Evolutionary conservation across 1,140 invertebrate genomes (phyloP).

Genomic region (Aricia agestis): DNA sequence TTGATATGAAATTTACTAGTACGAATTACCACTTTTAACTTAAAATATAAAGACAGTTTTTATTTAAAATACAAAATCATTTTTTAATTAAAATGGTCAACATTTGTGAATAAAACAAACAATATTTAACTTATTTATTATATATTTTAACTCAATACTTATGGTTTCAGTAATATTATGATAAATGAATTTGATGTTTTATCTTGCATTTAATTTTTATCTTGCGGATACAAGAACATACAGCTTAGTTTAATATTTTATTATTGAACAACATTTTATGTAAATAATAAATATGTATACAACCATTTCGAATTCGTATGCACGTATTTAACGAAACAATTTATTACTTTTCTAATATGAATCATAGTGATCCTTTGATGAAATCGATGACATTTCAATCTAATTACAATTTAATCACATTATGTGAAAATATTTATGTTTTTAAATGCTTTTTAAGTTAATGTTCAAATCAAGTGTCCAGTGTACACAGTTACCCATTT

Average conservation of each 20-base stretch:
- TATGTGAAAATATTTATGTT: slow-evolving; percentile 13
- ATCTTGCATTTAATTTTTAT: background rate
- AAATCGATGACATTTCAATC: slow-evolving; percentile 15
- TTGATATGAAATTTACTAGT: too few relatives aligned
- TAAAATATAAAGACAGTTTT: too few relatives aligned
- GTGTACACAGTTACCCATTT: slow-evolving; percentile 15
- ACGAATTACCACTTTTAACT: too few relatives aligned
- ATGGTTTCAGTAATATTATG: too few relatives aligned
- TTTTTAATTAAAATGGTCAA: too few relatives aligned
- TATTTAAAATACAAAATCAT: too few relatives aligned
- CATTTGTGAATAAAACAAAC: too few relatives aligned
- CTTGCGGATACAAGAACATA: background rate
- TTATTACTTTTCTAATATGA: background rate
- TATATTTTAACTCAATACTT: too few relatives aligned
- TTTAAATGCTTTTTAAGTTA: slow-evolving; percentile 14
- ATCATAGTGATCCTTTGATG: slow-evolving; percentile 11
- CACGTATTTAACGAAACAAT: background rate
- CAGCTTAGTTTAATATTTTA: background rate
- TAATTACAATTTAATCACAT: slow-evolving; percentile 12
- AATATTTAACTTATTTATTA: too few relatives aligned
- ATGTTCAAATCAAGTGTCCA: slow-evolving; percentile 18
- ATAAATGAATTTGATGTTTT: background rate
- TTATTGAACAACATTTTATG: background rate
- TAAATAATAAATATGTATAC: too few relatives aligned
- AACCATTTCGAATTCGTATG: background rate